Base-by-base conservation (phyloP, 2,113 vertebrate genomes). In the Grantiella picta region DNA sequence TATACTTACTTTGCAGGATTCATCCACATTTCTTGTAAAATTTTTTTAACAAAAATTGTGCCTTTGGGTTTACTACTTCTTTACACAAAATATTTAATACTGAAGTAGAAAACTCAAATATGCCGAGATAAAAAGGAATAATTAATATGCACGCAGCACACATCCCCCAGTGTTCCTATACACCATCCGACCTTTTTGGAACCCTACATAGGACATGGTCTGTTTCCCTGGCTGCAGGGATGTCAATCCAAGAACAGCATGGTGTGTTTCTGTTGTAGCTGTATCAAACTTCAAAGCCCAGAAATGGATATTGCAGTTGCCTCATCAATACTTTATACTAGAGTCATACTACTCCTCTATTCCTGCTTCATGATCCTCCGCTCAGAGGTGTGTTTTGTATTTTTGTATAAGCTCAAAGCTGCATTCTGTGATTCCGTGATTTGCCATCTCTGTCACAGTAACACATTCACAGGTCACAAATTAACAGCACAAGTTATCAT, bases 401-500 rank as follows among this genome's bases (percentile, higher is more conserved):
- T 57, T 88, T 27, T 57, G 29, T 27, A n/a, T 6, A 27, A 1
- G 1, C 61, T 40, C 28, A 52, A 54, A 54, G n/a, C 28, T 44
- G 3, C 12, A 35, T 53, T 68, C 24, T 36, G 0, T 31, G 21
- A 35, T 56, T 64, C 29, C 21, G 8, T 19, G 16, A 38, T 36
- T 16, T 64, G 36, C 19, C 50, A 40, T 11, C 17, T n/a, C 9
- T 1, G 9, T 25, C n/a, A 57, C 10, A 79, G 25, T 23, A 61
- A 49, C 9, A 29, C 5, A 29, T 28, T 23, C 24, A 24, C 0
- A n/a, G 12, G 13, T 73, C 28, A 53, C 15, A 87, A 75, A 36
- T 6, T 15, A 75, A 50, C 14, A 47, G 29, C 29, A 49, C 12
- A 64, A 27, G 9, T 25, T 25, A 29, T 0, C 2, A 0, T 0